Conservation (phyloP, 2,113 vertebrate species). For the Carassius carassius region DNA sequence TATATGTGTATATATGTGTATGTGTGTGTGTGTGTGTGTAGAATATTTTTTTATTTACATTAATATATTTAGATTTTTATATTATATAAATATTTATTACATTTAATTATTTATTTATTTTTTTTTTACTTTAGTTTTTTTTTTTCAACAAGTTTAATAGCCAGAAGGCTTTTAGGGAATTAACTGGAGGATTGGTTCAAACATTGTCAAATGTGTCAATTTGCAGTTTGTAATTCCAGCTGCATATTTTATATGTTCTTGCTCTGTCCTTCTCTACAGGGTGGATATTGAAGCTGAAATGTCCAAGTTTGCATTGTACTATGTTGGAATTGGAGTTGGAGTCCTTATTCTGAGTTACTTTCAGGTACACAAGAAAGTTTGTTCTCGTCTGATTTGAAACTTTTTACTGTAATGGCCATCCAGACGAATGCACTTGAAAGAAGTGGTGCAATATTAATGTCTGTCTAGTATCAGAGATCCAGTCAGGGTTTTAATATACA, state of each 20-base stretch:
- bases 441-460: not conserved
- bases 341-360: constrained; percentile 75
- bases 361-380: constrained; percentile 66
- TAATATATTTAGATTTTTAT: too few relatives aligned
- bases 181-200: not conserved
- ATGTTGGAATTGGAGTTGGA: constrained; percentile 73
- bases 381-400: constrained; percentile 36
- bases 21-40: too few relatives aligned
- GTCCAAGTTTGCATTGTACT: constrained; percentile 78
- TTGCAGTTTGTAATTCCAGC: too few relatives aligned
- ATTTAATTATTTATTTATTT: not conserved
- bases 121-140: not conserved
- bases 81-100: not conserved
- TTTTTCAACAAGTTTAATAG: not conserved
- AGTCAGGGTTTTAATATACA: not conserved
- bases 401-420: not conserved
- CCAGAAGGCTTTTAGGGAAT: not conserved
- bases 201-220: not conserved
- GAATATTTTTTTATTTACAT: too few relatives aligned
- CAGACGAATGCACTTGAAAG: not conserved
- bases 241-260: not conserved
- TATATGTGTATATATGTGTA: too few relatives aligned
- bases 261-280: constrained; percentile 61
- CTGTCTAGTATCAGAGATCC: not conserved
- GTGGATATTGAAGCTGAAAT: constrained; percentile 75